Evolutionary conservation across 1,140 invertebrate genomes (phyloP), one percentile per base, ranked within the genome.

Genomic region (Sycobia sp.): DNA sequence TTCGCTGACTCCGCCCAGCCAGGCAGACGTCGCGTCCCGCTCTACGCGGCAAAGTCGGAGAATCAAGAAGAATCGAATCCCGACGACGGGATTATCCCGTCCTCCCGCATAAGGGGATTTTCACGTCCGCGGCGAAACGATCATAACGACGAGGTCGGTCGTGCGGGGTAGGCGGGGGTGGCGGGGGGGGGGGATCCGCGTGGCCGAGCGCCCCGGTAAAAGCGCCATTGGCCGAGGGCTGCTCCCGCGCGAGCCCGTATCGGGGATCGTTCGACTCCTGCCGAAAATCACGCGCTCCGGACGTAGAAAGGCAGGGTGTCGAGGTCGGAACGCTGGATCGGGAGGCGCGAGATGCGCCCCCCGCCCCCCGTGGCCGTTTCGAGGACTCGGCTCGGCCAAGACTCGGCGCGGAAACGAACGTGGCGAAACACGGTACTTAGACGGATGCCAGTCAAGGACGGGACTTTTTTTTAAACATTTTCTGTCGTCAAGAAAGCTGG

Each of bases 21-120:
- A n/a, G 16, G 16, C 4, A 44, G 25, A 25, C 3, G 34, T 25
- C 18, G n/a, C 3, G 16, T 11, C 3, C 22, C n/a, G 13, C 7
- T 23, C 20, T 4, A 0, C 23, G 9, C 23, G n/a, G 38, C 34
- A 5, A 27, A 56, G 34, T 44, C 54, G 20, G 10, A 44, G 27
- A 55, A 58, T 58, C 55, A 58, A 58, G 55, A 46, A 25, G 29
- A 47, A 58, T 58, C 55, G 55, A 47, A 47, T 58, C 20, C n/a
- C 20, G 22, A 36, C 32, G 55, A 47, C 36, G 29, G 25, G 55
- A 58, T 58, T 58, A 47, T 58, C 55, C 44, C n/a, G n/a, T n/a
- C n/a, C 8, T 43, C 53, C 9, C 25, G 23, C 20, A 27, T 44
- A 43, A 55, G 39, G 39, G 39, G 53, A 55, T 55, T 55, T 32